These are phyloP conservation scores for Cenopis cana DNA, from an alignment of 2,888 invertebrate genomes.

Conservation along the genomic window DNA sequence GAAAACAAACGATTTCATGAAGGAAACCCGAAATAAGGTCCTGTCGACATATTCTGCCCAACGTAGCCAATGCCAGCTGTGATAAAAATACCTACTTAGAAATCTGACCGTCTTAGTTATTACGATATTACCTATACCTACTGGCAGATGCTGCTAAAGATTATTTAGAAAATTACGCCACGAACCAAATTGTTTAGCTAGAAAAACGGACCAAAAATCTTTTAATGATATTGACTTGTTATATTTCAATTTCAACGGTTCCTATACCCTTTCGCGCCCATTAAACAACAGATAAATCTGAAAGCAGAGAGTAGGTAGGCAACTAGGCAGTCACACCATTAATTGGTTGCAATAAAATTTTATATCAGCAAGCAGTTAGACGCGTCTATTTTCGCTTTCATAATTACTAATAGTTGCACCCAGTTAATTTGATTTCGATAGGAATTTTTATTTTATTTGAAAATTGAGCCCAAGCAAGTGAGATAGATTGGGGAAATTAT, in stretches of 20 bases:
- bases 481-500: constrained; percentile 28
- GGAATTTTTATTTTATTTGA: constrained; percentile 41
- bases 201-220: background rate
- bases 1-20: background rate
- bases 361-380: constrained; percentile 35
- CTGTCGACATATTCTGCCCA: too few relatives aligned
- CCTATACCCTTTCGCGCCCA: constrained; percentile 22
- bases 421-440: constrained; percentile 36
- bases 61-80: too few relatives aligned
- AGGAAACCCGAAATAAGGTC: background rate
- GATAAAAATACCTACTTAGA: too few relatives aligned
- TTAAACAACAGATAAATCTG: constrained; percentile 26
- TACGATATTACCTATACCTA: too few relatives aligned
- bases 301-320: constrained; percentile 22
- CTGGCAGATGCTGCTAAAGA: too few relatives aligned
- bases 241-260: constrained; percentile 24
- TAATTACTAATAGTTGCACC: constrained; percentile 42
- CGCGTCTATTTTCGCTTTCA: constrained; percentile 25
- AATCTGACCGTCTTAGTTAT: too few relatives aligned
- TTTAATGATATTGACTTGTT: constrained; percentile 26
- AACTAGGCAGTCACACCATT: constrained; percentile 34
- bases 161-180: background rate
- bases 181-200: background rate
- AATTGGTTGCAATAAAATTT: constrained; percentile 33
- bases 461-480: background rate